Conservation (phyloP, 2,113 vertebrate genomes). For the Lucifuga dentata region DNA sequence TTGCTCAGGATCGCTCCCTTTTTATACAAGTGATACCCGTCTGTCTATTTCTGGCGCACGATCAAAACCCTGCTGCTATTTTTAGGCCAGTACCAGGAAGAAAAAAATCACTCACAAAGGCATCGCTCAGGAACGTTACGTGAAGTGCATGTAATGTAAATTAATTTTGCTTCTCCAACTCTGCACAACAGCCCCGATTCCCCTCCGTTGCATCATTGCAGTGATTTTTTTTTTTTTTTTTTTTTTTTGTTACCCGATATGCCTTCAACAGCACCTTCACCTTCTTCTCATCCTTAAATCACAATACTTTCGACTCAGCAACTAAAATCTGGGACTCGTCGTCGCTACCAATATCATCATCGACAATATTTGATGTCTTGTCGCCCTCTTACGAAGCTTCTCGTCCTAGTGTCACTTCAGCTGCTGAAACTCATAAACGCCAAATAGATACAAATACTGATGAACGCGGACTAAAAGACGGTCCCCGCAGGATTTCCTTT, state of each 20-base stretch:
- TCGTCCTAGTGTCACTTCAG: slow-evolving; percentile 71
- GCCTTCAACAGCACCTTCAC: slow-evolving; percentile 71
- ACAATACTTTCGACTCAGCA: slow-evolving; percentile 68
- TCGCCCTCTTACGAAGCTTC: slow-evolving; percentile 67
- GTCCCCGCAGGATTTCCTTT: slow-evolving; percentile 25
- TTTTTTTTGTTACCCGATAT: slow-evolving; percentile 53
- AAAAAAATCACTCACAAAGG: slow-evolving; percentile 91
- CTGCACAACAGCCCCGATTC: slow-evolving; percentile 81
- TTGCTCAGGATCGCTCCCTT: slow-evolving; percentile 92
- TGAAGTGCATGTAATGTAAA: slow-evolving; percentile 90
- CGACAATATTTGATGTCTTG: slow-evolving; percentile 58
- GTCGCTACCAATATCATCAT: slow-evolving; percentile 56
- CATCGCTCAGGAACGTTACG: slow-evolving; percentile 89
- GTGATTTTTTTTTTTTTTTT: slow-evolving; percentile 75
- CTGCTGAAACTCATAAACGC: slow-evolving; percentile 70
- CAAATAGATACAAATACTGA: slow-evolving; percentile 58
- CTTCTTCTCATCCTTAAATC: slow-evolving; percentile 74
- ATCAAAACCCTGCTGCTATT: slow-evolving; percentile 98
- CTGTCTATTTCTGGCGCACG: slow-evolving; percentile 98
- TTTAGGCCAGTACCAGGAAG: slow-evolving; percentile 91
- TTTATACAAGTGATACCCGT: slow-evolving; percentile 96
- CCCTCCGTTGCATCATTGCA: slow-evolving; percentile 87
- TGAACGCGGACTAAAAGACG: slow-evolving; percentile 41
- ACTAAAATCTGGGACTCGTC: slow-evolving; percentile 50
- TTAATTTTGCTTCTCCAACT: slow-evolving; percentile 84